These are phyloP conservation scores for Jacana jacana DNA, from an alignment of 2,113 vertebrate species.

Conservation along the genomic window DNA sequence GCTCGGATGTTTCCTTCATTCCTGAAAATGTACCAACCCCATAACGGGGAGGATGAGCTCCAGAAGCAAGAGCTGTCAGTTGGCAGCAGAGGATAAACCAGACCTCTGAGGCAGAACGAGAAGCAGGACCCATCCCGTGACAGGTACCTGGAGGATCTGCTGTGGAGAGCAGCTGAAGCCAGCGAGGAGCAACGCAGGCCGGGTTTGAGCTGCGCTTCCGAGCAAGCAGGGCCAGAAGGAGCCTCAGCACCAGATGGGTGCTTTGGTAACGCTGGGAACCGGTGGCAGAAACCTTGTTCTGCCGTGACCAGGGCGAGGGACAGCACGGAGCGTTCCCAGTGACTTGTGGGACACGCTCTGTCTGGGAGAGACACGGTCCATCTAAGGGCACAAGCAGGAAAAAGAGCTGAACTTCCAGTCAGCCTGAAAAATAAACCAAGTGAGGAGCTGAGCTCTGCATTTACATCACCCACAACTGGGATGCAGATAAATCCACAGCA, in stretches of 20 bases:
- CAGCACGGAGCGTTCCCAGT: neutral
- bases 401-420: neutral
- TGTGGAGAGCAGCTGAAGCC: neutral
- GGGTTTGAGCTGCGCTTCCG: neutral
- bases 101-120: neutral
- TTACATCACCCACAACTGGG: neutral
- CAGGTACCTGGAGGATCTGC: neutral
- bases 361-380: neutral
- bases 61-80: neutral
- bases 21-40: neutral
- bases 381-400: neutral
- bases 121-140: neutral
- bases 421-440: neutral
- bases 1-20: neutral
- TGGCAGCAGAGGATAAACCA: neutral
- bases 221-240: neutral
- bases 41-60: neutral
- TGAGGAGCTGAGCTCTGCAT: neutral
- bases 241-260: rapidly evolving
- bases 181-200: neutral
- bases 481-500: neutral
- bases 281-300: neutral
- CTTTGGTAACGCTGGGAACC: neutral
- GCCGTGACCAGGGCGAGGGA: neutral
- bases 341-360: rapidly evolving